Conservation (phyloP, 2,113 vertebrate genomes). For the Amblyopsis rosae region DNA sequence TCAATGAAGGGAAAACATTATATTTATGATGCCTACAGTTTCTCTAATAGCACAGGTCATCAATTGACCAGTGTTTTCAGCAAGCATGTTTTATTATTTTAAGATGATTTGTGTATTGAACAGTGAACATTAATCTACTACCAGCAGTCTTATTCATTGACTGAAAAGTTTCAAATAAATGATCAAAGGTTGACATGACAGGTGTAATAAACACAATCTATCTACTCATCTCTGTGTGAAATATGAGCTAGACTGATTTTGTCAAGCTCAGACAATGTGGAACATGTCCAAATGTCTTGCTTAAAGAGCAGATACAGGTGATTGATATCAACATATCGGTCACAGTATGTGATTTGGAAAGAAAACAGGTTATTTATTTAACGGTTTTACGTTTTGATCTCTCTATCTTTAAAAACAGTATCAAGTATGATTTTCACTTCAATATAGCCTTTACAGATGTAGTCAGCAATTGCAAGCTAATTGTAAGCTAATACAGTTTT, state of each 20-base stretch:
- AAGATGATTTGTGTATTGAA: slow-evolving; percentile 1
- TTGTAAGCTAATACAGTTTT: too few relatives aligned
- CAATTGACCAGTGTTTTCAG: background rate
- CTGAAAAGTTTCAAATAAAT: slow-evolving; percentile 22
- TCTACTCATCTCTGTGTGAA: slow-evolving; percentile 18
- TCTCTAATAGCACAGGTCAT: too few relatives aligned
- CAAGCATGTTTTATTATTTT: background rate
- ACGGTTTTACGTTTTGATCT: too few relatives aligned
- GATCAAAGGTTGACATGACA: slow-evolving; percentile 34
- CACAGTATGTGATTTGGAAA: background rate
- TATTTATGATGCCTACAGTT: too few relatives aligned
- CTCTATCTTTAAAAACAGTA: too few relatives aligned
- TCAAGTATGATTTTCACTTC: too few relatives aligned
- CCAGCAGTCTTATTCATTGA: slow-evolving; percentile 29
- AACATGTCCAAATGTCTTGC: background rate
- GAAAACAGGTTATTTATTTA: background rate
- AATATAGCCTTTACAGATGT: too few relatives aligned
- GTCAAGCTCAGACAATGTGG: slow-evolving; percentile 5
- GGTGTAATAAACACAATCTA: slow-evolving; percentile 1
- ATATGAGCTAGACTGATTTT: background rate
- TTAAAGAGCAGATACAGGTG: background rate
- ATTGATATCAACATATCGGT: background rate
- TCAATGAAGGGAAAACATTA: too few relatives aligned
- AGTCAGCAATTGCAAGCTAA: too few relatives aligned
- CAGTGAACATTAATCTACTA: slow-evolving; percentile 12